Evolutionary conservation across 2,113 vertebrate genomes (phyloP).

Genomic region (Numenius arquata): DNA sequence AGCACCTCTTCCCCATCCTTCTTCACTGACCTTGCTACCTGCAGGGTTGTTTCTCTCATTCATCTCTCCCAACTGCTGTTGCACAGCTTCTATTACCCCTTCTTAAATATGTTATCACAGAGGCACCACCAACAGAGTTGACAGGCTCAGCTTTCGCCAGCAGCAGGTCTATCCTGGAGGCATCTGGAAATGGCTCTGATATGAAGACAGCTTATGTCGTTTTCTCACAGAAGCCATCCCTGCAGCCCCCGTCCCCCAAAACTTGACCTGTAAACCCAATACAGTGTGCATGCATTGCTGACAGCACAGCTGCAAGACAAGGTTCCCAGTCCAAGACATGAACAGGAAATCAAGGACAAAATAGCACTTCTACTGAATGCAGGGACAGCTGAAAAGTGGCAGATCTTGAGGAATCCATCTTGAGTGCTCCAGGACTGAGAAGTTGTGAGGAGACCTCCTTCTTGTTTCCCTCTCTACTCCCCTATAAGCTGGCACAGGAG

Average conservation of each 20-base stretch:
- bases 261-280: not conserved
- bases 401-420: not conserved
- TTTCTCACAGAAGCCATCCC: not conserved
- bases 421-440: not conserved
- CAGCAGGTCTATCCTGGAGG: rapidly evolving
- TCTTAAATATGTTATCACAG: not conserved
- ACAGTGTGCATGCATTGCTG: not conserved
- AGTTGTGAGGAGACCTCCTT: not conserved
- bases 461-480: not conserved
- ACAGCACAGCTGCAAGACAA: not conserved
- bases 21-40: not conserved
- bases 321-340: not conserved
- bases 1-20: not conserved
- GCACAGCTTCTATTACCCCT: not conserved
- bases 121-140: not conserved
- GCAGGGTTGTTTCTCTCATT: not conserved
- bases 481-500: not conserved
- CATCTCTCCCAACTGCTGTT: not conserved
- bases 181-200: not conserved
- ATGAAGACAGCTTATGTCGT: not conserved
- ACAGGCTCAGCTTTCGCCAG: not conserved
- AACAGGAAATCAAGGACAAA: not conserved
- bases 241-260: not conserved
- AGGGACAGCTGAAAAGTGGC: not conserved
- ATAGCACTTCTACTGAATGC: not conserved